Conservation (phyloP, 2,797 vertebrate species). For the Phoeniculus purpureus region DNA sequence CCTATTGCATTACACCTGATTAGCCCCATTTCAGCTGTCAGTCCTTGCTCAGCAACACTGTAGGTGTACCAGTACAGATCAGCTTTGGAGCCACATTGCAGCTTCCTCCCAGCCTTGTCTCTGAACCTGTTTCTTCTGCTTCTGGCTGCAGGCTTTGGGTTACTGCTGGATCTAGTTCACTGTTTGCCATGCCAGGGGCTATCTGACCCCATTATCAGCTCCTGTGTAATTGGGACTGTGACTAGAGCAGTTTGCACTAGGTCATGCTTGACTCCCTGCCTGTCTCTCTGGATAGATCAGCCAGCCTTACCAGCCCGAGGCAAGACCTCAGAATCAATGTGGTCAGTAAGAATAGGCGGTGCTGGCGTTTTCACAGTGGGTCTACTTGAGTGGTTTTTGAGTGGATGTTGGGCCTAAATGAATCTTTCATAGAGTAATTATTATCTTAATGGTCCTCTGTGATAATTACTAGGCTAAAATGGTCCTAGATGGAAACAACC, state of each 20-base stretch:
- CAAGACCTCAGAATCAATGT: rapidly evolving
- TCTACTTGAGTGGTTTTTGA: not conserved
- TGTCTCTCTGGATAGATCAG: not conserved
- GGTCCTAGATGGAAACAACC: not conserved
- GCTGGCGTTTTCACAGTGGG: not conserved
- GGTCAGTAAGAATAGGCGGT: not conserved
- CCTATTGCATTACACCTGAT: not conserved
- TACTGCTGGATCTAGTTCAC: not conserved
- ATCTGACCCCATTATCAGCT: not conserved
- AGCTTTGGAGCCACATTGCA: not conserved
- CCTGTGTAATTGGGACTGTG: not conserved
- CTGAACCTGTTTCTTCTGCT: not conserved
- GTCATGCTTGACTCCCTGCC: not conserved
- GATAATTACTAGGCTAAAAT: not conserved
- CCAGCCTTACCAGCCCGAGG: not conserved
- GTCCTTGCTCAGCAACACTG: rapidly evolving
- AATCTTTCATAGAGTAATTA: not conserved
- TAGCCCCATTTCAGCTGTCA: not conserved
- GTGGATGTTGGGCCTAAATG: not conserved
- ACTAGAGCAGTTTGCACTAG: not conserved
- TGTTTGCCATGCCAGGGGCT: not conserved
- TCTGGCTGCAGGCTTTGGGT: not conserved
- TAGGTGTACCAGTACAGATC: rapidly evolving
- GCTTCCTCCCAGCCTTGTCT: not conserved
- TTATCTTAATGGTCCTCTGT: not conserved